phyloP scores from a whole-genome alignment of 2,113 vertebrate genomes.

The Vulpes lagopus region DNA sequence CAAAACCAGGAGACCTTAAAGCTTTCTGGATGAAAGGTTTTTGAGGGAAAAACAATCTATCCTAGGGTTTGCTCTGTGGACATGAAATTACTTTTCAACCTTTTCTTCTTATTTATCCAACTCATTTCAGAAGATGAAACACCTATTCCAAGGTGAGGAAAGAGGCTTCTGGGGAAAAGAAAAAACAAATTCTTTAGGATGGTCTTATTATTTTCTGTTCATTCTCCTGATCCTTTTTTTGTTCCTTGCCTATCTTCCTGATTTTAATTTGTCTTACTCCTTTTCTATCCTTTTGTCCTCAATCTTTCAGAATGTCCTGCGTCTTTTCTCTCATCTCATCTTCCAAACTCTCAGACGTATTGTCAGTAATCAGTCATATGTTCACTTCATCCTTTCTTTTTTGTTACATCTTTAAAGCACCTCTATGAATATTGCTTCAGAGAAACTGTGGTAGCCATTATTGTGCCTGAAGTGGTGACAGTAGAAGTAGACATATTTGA shows the following conservation, averaged over 20 bases:
- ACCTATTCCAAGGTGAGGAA: conserved; percentile 77
- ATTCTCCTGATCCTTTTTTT: neutral
- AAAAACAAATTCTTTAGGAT: conserved; percentile 72
- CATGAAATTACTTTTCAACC: conserved; percentile 84
- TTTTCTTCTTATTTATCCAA: conserved; percentile 82
- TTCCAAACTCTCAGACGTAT: conserved; percentile 37
- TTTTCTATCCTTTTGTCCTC: conserved; percentile 25
- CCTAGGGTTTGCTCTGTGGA: conserved; percentile 64
- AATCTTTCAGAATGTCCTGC: conserved; percentile 26
- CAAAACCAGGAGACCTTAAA: conserved; percentile 71
- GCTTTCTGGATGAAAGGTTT: conserved; percentile 63
- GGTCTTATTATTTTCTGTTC: conserved; percentile 56
- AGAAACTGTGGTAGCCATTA: neutral
- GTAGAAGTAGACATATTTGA: conserved; percentile 2
- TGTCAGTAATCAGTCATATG: neutral
- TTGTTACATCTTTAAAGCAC: conserved; percentile 23
- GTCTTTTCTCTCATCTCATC: conserved; percentile 47
- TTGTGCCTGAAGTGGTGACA: neutral
- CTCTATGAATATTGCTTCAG: neutral
- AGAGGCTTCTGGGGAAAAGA: conserved; percentile 65
- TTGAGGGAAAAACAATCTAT: conserved; percentile 65
- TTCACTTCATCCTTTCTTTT: neutral
- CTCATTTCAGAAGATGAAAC: conserved; percentile 82
- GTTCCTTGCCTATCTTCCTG: neutral
- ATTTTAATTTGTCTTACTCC: conserved; percentile 70